phyloP scores from a whole-genome alignment of 2,797 vertebrate species.

The Eulemur albifrons region DNA sequence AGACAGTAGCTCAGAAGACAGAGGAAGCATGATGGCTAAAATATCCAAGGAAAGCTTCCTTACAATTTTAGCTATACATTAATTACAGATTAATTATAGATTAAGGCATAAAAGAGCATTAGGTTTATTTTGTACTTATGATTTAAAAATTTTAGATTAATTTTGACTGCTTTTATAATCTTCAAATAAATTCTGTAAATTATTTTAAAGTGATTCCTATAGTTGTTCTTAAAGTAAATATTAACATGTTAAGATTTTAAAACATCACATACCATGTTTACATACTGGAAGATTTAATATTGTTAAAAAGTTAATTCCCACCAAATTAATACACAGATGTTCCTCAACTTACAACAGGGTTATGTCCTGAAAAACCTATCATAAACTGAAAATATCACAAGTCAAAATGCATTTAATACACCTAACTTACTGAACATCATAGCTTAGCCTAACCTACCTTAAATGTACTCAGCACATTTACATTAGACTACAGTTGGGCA shows the following conservation, averaged over 20 bases:
- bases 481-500: background rate
- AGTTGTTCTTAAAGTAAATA: background rate
- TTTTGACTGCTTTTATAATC: background rate
- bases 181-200: conserved; percentile 24
- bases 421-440: background rate
- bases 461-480: background rate
- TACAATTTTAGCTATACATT: background rate
- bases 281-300: background rate
- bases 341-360: background rate
- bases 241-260: background rate
- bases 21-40: background rate
- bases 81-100: background rate
- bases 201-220: conserved; percentile 5
- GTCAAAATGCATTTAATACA: background rate
- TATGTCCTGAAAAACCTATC: background rate
- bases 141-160: background rate
- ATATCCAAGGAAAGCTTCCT: background rate
- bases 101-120: background rate
- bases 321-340: background rate
- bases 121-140: background rate
- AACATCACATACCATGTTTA: background rate
- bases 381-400: background rate
- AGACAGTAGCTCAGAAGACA: background rate
- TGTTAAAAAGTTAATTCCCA: conserved; percentile 3
- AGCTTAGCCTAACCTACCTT: background rate